Evolutionary conservation across 1,140 invertebrate genomes (phyloP), one percentile per base, ranked within the genome.

Genomic region (Drosophila arizonae): DNA sequence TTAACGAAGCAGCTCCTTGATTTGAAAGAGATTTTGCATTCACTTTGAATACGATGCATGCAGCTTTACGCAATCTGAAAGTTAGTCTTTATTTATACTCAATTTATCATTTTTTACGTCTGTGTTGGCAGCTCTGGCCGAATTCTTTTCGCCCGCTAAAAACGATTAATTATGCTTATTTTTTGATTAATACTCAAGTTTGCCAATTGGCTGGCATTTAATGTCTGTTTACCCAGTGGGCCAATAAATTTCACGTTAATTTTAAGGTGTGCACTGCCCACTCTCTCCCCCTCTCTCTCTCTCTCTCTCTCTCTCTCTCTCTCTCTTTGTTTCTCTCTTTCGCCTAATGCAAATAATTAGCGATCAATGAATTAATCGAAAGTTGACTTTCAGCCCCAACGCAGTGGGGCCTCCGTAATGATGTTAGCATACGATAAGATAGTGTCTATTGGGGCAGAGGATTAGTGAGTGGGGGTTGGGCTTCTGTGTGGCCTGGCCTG

Each of bases 381-480:
- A 61, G 64, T 71, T 41, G 46, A 70, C 26, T 58, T 57, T 61
- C 43, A 45, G n/a, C 36, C 46, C n/a, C 36, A 36, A 41, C 50
- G 5, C 39, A 13, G 15, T 43, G 48, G 4, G 24, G 11, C 24
- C 24, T 26, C 28, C 57, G 13, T 51, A 60, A 75, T 67, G 60
- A 85, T 78, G 76, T 85, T 78, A 50, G 65, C 21, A 9, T 60
- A 41, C 52, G 84, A 87, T 87, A 79, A 87, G 82, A 87, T 87
- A 87, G 57, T 41, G 57, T n/a, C 36, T 11, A 39, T 11, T 39
- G 30, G 43, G 43, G 2, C 15, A 46, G 43, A 46, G 30, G 60
- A 62, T 30, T 36, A 46, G 24, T 8, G 55, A 6, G 4, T 13
- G 8, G 33, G 6, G 13, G 10, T 66, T 79, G 64, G 48, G 62